Conservation (phyloP, 2,888 invertebrate species). For the Rhamphomyia laevipes region DNA sequence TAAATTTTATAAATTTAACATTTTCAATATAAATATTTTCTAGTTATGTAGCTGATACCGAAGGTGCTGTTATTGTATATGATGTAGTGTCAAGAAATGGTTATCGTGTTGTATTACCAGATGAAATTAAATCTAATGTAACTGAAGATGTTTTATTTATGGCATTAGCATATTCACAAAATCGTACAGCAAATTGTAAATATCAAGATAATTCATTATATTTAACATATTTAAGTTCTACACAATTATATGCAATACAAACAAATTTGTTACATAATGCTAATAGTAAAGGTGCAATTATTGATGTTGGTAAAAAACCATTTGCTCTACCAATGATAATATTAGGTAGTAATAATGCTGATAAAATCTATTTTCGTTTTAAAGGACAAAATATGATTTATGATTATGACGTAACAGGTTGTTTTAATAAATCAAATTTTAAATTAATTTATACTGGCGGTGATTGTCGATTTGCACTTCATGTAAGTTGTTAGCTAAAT, state of each 20-base stretch:
- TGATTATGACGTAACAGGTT: constrained; percentile 49
- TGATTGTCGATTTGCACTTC: constrained; percentile 48
- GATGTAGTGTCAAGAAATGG: constrained; percentile 41
- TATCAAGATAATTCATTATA: constrained; percentile 33
- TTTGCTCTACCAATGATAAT: constrained; percentile 42
- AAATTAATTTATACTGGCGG: constrained; percentile 46
- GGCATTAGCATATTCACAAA: constrained; percentile 40
- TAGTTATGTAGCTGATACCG: constrained; percentile 27
- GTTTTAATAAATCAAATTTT: constrained; percentile 44
- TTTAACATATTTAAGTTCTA: constrained; percentile 47
- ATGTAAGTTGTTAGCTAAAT: constrained; percentile 26
- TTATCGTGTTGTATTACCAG: constrained; percentile 46
- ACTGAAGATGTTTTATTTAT: constrained; percentile 48
- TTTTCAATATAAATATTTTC: constrained; percentile 30
- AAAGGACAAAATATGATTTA: constrained; percentile 50
- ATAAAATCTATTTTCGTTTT: constrained; percentile 48
- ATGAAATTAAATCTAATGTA: constrained; percentile 35
- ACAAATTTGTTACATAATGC: constrained; percentile 43
- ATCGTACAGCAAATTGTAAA: constrained; percentile 32
- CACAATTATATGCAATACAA: constrained; percentile 45
- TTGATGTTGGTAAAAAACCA: constrained; percentile 46
- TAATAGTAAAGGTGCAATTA: constrained; percentile 42
- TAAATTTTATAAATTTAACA: background rate
- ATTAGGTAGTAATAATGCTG: constrained; percentile 48
- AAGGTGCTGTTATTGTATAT: constrained; percentile 39